Percentiles rank a stretch among this genome's conserved stretches.
phyloP scores from a whole-genome alignment of 2,797 vertebrate species.

The Halcyon leucocephala region DNA sequence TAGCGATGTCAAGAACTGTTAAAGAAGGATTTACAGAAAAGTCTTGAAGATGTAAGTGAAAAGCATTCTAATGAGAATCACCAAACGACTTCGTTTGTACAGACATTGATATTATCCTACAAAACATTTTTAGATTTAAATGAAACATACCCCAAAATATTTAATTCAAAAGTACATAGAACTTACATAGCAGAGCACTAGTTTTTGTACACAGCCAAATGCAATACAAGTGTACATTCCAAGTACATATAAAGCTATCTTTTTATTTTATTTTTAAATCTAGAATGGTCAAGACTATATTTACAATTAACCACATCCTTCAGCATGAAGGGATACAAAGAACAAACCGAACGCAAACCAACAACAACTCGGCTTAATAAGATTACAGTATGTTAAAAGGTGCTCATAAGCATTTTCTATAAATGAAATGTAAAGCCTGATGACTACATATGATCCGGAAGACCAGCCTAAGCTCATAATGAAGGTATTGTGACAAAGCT shows the following conservation, averaged over 20 bases:
- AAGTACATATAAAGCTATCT: neutral
- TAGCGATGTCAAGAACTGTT: conserved; percentile 57
- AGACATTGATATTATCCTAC: neutral
- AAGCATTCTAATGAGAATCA: conserved; percentile 18
- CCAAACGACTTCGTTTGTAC: neutral
- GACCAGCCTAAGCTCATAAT: conserved; percentile 68
- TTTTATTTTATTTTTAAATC: neutral
- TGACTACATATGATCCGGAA: conserved; percentile 67
- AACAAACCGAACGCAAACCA: neutral
- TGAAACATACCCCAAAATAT: neutral
- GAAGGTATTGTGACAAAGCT: conserved; percentile 29
- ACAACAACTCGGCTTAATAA: conserved; percentile 64
- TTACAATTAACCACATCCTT: neutral
- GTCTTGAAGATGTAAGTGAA: conserved; percentile 13
- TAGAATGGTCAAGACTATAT: neutral
- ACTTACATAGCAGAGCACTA: neutral
- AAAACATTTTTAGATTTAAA: neutral
- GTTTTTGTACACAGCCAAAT: neutral
- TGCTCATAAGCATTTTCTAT: conserved; percentile 80
- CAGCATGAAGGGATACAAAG: neutral
- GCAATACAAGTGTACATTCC: neutral
- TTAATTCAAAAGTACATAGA: neutral
- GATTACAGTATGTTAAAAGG: conserved; percentile 77
- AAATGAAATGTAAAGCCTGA: conserved; percentile 82
- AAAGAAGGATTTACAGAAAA: conserved; percentile 18